These are phyloP conservation scores for Epizoanthus stellaris DNA, from an alignment of 92 coral and sea anemone genomes.

Conservation along the genomic window DNA sequence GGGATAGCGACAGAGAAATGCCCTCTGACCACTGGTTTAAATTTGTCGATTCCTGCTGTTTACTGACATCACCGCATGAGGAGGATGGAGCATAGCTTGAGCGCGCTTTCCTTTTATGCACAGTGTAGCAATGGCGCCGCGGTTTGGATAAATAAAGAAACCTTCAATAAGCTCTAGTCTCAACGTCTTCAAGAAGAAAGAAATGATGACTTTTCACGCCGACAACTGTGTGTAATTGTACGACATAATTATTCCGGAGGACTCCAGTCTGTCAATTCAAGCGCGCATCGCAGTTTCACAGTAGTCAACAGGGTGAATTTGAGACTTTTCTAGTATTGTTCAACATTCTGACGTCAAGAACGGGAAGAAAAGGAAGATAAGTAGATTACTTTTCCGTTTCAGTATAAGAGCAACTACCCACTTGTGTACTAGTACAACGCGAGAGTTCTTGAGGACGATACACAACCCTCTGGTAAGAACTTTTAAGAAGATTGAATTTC, in stretches of 20 bases:
- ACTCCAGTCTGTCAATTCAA: not conserved
- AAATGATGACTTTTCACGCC: too few species aligned
- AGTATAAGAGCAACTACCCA: not conserved
- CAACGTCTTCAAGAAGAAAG: too few species aligned
- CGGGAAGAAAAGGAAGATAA: conserved; percentile 13
- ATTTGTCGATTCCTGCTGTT: too few species aligned
- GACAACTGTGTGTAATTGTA: not conserved
- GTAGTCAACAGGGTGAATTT: conserved; percentile 17
- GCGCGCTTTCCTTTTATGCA: not conserved
- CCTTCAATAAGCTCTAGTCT: too few species aligned
- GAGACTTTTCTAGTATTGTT: conserved; percentile 20
- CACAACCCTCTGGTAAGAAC: conserved; percentile 13
- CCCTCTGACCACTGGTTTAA: too few species aligned
- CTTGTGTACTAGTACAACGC: not conserved
- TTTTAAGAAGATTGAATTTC: conserved; percentile 30
- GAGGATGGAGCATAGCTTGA: too few species aligned
- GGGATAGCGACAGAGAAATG: too few species aligned
- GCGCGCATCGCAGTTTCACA: not conserved
- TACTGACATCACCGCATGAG: too few species aligned
- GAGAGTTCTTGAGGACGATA: conserved; percentile 3
- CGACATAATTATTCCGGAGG: not conserved
- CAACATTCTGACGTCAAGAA: conserved; percentile 28
- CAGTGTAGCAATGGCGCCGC: not conserved
- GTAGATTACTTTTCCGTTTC: conserved; percentile 11
- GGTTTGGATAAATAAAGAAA: not conserved